Conservation (phyloP, 1,140 invertebrate genomes). For the Aphidius ervi region DNA sequence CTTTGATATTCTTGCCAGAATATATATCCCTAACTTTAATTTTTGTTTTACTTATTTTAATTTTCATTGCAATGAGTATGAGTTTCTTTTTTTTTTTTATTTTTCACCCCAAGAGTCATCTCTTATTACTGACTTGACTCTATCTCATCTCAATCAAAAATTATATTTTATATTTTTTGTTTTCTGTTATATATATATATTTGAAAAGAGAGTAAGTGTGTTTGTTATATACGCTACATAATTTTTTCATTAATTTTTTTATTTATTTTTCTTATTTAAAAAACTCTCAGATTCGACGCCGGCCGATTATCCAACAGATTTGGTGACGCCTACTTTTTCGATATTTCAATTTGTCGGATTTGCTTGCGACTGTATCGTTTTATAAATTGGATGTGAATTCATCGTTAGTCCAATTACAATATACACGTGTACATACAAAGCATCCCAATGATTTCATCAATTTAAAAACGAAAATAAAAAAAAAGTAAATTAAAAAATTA, state of each 20-base stretch:
- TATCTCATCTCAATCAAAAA: conserved; percentile 12
- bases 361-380: conserved; percentile 17
- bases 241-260: neutral
- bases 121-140: conserved; percentile 2
- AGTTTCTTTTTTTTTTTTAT: conserved; percentile 15
- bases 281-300: neutral
- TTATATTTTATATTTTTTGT: neutral
- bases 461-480: too few relatives aligned
- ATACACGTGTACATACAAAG: too few relatives aligned
- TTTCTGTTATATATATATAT: neutral
- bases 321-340: conserved; percentile 40
- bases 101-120: conserved; percentile 9
- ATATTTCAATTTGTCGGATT: conserved; percentile 40
- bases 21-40: conserved; percentile 35
- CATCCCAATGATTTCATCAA: too few relatives aligned
- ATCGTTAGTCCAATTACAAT: conserved; percentile 18
- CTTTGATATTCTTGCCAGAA: conserved; percentile 50
- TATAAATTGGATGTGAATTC: conserved; percentile 18
- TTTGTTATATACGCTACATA: too few relatives aligned
- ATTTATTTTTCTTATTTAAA: conserved; percentile 11
- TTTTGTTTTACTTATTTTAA: conserved; percentile 13
- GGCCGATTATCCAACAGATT: conserved; percentile 10
- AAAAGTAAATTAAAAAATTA: too few relatives aligned
- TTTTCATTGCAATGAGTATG: neutral
- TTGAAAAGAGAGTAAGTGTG: neutral